Percentiles rank a stretch among this genome's conserved stretches.
Evolutionary conservation across 2,113 vertebrate species (phyloP).

Genomic region (Sus scrofa): T2T-Sscrofa CM000830.6:99025001-99025500

Average conservation of each 20-base stretch:
- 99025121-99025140: neutral
- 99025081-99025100: too few species aligned
- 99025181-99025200: neutral
- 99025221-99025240: neutral
- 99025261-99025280: neutral
- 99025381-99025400: neutral
- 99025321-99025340: neutral
- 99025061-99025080: too few species aligned
- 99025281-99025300: neutral
- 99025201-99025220: neutral
- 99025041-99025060: too few species aligned
- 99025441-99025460: neutral
- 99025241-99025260: neutral
- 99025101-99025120: neutral
- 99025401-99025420: neutral
- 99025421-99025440: neutral
- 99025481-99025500: neutral
- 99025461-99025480: neutral
- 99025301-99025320: neutral
- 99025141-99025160: slow-evolving; percentile 15
- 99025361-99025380: neutral
- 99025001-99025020: too few species aligned
- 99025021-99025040: too few species aligned
- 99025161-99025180: neutral
- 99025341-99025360: slow-evolving; percentile 24